Percentiles rank a stretch among this genome's conserved stretches.
Evolutionary conservation across 2,113 vertebrate genomes (phyloP).

Genomic region (Calcarius ornatus): DNA sequence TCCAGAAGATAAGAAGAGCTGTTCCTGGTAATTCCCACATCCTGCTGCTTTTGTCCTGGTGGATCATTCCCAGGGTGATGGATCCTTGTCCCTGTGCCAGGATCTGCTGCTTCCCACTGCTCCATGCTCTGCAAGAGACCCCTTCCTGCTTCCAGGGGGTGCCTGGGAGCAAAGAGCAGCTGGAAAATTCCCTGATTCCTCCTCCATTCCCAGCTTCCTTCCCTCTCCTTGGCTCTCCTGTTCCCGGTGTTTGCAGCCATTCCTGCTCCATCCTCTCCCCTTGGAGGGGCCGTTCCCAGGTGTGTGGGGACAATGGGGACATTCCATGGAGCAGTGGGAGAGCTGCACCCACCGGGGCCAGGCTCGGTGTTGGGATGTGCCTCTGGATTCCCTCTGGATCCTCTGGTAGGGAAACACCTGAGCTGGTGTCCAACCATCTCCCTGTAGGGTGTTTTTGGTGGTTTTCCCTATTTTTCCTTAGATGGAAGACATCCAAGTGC

Average conservation of each 20-base stretch:
- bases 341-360: neutral
- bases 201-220: neutral
- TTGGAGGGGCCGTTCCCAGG: neutral
- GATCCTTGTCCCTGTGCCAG: neutral
- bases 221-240: neutral
- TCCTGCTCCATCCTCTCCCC: neutral
- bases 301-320: accelerated
- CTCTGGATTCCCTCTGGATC: neutral
- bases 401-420: neutral
- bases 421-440: neutral
- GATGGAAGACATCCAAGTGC: neutral
- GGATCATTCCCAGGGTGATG: neutral
- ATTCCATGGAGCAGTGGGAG: neutral
- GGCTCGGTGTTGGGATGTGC: accelerated
- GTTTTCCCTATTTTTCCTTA: neutral
- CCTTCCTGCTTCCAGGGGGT: neutral
- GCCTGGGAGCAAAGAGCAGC: neutral
- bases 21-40: neutral
- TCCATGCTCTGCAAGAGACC: neutral
- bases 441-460: neutral
- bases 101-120: neutral
- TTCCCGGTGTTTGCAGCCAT: neutral
- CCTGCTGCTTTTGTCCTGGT: neutral
- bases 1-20: neutral
- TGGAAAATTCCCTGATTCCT: neutral